Evolutionary conservation across 1,140 invertebrate genomes (phyloP), one percentile per base, ranked within the genome.

Genomic region (Palaemon carinicauda): DNA sequence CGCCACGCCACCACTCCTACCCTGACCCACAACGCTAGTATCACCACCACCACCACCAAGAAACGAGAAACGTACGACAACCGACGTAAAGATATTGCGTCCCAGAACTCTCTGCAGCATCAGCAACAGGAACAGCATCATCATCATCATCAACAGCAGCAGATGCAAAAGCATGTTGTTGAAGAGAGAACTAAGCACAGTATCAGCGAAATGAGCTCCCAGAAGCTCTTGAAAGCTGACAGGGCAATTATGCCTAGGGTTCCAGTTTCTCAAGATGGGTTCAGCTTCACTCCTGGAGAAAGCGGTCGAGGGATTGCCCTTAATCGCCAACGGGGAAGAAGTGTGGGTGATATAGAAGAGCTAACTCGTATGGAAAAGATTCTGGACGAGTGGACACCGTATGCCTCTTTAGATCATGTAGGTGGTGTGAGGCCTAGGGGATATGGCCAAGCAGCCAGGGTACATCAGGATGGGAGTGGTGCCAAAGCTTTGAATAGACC

Each of bases 381-480:
- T 41, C 81, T 88, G 53, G 88, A 88, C 73, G 88, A 81, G 31
- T 88, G 88, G 88, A 82, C 84, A 29, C 88, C 82, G 4, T 86
- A 85, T 52, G 80, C 88, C 21, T 88, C 82, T 31, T 65, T 88
- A 19, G 65, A 88, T 52, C 83, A 79, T 12, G 69, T 80, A 3
- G 29, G 24, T n/a, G 60, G 29, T 31, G 24, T 14, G 24, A 24
- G 65, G 65, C 24, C 21, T 17, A 19, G 33, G 27, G 54, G 79
- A 29, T 53, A 65, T 3, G 74, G 50, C 31, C 78, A 56, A 4
- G 85, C 19, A 31, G n/a, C 27, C 5, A 41, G 31, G 2, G 7
- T n/a, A 5, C 29, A 50, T 29, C 65, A 15, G 51, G 27, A 51
- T 53, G 27, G 81, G 73, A 27, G 73, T 77, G 41, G 78, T 65